Evolutionary conservation across 2,797 vertebrate genomes (phyloP).

Genomic region (Prunella strophiata): DNA sequence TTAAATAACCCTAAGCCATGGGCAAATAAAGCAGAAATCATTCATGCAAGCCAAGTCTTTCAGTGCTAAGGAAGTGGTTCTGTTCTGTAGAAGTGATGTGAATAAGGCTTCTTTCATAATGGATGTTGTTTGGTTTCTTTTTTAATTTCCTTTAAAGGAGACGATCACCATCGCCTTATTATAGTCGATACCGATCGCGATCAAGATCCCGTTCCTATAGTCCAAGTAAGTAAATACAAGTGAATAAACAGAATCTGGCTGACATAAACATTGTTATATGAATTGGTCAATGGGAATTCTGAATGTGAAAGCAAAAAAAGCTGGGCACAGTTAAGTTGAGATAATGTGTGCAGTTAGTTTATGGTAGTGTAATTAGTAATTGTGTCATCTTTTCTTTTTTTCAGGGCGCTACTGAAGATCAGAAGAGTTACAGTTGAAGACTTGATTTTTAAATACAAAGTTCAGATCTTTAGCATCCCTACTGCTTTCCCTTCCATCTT

Average conservation of each 20-base stretch:
- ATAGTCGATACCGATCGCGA: constrained; percentile 90
- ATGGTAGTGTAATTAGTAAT: not conserved
- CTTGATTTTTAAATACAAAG: constrained; percentile 50
- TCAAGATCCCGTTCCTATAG: constrained; percentile 93
- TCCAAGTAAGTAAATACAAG: constrained; percentile 84
- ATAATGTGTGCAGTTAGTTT: not conserved
- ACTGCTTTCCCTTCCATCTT: not conserved
- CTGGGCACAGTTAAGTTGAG: not conserved
- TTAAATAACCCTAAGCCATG: constrained; percentile 27
- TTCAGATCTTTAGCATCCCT: constrained; percentile 45
- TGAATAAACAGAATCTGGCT: not conserved
- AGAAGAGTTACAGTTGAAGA: constrained; percentile 56
- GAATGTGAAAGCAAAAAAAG: not conserved
- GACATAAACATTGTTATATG: not conserved
- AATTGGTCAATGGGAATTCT: not conserved
- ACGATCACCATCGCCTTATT: constrained; percentile 92
- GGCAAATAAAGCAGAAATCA: constrained; percentile 47
- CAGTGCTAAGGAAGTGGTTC: constrained; percentile 29
- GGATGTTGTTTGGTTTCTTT: constrained; percentile 26
- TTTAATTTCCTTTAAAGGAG: constrained; percentile 75
- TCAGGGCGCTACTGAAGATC: constrained; percentile 77
- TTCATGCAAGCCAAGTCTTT: constrained; percentile 37
- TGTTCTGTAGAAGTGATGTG: constrained; percentile 21
- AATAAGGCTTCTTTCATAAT: constrained; percentile 43
- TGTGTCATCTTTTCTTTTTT: not conserved